A percentile compares a stretch with the other conserved stretches of the same genome.
Conservation (phyloP, 1,140 invertebrate species). For the Diachasmimorpha longicaudata region DNA sequence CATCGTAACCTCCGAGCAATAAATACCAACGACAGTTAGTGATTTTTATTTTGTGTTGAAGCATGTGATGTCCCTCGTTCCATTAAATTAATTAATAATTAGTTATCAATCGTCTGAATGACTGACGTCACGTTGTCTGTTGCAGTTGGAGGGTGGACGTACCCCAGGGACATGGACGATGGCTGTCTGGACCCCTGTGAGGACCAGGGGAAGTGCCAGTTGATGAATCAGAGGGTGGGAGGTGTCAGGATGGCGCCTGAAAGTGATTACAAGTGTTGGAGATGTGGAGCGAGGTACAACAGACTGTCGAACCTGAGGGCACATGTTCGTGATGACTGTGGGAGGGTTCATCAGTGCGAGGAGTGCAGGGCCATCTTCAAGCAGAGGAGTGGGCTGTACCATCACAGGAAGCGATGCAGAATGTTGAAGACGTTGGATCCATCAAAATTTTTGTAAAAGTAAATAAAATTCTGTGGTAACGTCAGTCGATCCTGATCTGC, state of each 20-base stretch:
- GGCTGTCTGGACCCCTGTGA: not conserved
- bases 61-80: not conserved
- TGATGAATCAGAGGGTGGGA: not conserved
- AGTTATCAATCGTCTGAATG: not conserved
- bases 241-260: not conserved
- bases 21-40: not conserved
- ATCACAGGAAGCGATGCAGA: not conserved
- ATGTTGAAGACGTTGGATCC: not conserved
- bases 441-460: not conserved
- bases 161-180: not conserved
- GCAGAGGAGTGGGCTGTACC: not conserved
- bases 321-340: slow-evolving; percentile 17
- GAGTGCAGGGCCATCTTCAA: slow-evolving; percentile 8
- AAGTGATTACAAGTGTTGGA: not conserved
- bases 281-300: not conserved
- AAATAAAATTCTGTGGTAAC: not conserved
- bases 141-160: not conserved
- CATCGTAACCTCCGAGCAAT: not conserved
- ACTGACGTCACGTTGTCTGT: not conserved
- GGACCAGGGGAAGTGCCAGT: not conserved
- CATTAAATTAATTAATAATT: not conserved
- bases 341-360: slow-evolving; percentile 1
- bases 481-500: no score
- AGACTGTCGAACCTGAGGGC: not conserved
- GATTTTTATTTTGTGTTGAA: not conserved